Conservation (phyloP, 2,113 vertebrate species). For the Pao palembangensis region DNA sequence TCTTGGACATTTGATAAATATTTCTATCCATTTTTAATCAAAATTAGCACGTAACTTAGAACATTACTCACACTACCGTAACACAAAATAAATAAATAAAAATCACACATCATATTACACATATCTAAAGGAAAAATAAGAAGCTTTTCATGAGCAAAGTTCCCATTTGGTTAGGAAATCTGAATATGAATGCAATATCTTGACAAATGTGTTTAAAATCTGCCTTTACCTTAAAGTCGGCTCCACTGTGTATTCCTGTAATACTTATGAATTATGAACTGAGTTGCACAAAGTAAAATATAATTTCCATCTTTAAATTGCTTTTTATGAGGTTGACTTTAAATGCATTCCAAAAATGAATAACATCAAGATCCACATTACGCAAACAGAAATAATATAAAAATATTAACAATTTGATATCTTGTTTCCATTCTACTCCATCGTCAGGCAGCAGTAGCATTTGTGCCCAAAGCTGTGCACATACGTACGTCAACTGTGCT, state of each 20-base stretch:
- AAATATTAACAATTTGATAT: conserved; percentile 25
- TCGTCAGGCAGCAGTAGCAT: conserved; percentile 31
- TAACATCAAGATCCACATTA: too few species aligned
- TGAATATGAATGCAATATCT: too few species aligned
- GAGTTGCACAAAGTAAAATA: too few species aligned
- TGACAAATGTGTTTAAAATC: too few species aligned
- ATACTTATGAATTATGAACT: too few species aligned
- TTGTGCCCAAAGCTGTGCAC: conserved; percentile 41
- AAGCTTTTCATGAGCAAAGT: not conserved
- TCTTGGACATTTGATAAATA: not conserved
- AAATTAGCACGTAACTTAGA: not conserved
- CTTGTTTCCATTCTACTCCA: conserved; percentile 37
- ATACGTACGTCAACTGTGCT: conserved; percentile 54
- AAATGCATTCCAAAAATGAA: too few species aligned
- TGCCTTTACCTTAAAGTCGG: too few species aligned
- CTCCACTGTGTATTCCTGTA: too few species aligned
- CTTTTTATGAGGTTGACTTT: too few species aligned
- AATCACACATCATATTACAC: not conserved
- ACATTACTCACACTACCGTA: not conserved
- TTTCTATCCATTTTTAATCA: not conserved
- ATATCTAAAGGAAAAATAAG: conserved; percentile 4
- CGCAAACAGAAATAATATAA: conserved; percentile 14
- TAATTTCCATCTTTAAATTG: too few species aligned
- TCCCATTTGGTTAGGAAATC: not conserved
- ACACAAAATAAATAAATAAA: not conserved